Conservation (phyloP, 1,140 invertebrate genomes). For the Cryptotermes secundus region DNA sequence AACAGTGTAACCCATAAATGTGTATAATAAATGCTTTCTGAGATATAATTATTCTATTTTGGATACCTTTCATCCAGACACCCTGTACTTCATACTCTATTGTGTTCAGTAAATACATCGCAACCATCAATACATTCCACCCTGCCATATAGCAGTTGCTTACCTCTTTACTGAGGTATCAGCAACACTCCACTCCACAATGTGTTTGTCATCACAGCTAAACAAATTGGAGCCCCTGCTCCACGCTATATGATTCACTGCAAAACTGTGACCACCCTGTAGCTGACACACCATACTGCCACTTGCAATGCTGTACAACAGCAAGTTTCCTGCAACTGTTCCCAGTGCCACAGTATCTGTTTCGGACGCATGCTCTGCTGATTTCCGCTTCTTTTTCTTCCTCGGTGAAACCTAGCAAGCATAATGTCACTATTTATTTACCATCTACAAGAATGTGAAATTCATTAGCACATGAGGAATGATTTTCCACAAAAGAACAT, state of each 20-base stretch:
- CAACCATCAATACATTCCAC: too few species aligned
- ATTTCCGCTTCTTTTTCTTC: slow-evolving; percentile 51
- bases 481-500: neutral
- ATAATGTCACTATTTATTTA: neutral
- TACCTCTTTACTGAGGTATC: slow-evolving; percentile 48
- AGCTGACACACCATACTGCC: slow-evolving; percentile 57
- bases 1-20: too few species aligned
- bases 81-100: too few species aligned
- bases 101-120: too few species aligned
- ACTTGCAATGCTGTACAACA: slow-evolving; percentile 65
- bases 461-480: neutral
- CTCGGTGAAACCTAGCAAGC: neutral
- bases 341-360: slow-evolving; percentile 59
- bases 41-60: too few species aligned
- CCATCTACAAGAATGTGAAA: neutral
- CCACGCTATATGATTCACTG: slow-evolving; percentile 56
- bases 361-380: slow-evolving; percentile 42
- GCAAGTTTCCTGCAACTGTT: slow-evolving; percentile 61
- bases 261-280: slow-evolving; percentile 53
- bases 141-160: neutral
- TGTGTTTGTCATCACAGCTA: slow-evolving; percentile 52
- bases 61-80: too few species aligned
- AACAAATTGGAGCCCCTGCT: slow-evolving; percentile 51
- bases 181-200: slow-evolving; percentile 54
- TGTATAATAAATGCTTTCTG: too few species aligned